Conservation (phyloP, 2,797 vertebrate species). For the Phataginus tricuspis region DNA sequence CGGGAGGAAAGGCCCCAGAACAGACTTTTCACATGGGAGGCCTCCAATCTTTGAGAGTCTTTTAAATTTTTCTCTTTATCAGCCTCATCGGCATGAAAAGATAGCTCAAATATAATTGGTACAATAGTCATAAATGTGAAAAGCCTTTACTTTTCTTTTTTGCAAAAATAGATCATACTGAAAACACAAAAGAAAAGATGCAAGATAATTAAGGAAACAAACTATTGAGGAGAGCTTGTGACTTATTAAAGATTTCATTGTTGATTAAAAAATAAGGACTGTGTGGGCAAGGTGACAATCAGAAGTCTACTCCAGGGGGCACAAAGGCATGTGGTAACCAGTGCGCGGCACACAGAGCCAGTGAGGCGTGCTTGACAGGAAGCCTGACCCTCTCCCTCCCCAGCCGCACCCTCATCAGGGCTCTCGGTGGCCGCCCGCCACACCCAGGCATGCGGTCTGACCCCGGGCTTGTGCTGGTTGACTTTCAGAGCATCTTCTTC, state of each 20-base stretch:
- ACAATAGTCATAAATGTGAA: slow-evolving; percentile 49
- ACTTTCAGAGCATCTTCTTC: no score
- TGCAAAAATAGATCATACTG: slow-evolving; percentile 19
- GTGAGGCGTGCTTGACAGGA: no score
- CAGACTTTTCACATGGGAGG: background rate
- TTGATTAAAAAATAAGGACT: background rate
- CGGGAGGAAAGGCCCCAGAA: background rate
- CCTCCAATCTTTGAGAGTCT: background rate
- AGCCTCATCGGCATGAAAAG: slow-evolving; percentile 59
- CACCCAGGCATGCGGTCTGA: no score
- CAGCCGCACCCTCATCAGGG: no score
- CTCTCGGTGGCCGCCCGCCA: no score
- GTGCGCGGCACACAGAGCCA: no score
- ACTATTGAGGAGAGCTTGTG: background rate
- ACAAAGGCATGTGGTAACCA: background rate
- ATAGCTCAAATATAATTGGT: slow-evolving; percentile 25
- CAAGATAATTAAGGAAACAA: background rate
- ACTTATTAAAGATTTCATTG: background rate
- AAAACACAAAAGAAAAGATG: slow-evolving; percentile 51
- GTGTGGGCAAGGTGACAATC: background rate
- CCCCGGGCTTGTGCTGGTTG: no score
- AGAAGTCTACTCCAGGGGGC: background rate
- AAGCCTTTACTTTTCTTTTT: background rate
- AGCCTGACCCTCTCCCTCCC: no score
- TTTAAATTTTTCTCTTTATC: slow-evolving; percentile 52